A percentile compares a stretch with the other conserved stretches of the same genome.
These are phyloP conservation scores for Hirundichthys speculiger DNA, from an alignment of 2,113 vertebrate genomes.

Conservation along the genomic window DNA sequence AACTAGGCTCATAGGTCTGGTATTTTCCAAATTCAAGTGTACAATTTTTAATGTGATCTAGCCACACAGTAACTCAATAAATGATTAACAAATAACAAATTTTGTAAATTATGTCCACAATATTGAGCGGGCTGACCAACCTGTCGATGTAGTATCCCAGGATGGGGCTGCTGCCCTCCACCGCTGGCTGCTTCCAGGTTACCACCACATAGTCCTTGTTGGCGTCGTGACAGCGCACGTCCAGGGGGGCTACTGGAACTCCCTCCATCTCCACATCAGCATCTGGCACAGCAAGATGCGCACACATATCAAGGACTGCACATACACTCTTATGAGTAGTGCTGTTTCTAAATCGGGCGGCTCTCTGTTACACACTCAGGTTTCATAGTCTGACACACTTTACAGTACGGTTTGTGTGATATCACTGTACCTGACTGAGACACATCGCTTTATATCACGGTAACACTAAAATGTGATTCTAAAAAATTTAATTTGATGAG, in stretches of 20 bases:
- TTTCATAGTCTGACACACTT: conserved; percentile 45
- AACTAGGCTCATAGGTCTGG: no score
- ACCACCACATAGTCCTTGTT: conserved; percentile 98
- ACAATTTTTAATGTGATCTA: no score
- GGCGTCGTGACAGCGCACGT: conserved; percentile 91
- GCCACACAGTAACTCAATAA: neutral
- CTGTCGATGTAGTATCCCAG: conserved; percentile 96
- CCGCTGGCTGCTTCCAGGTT: conserved; percentile 96
- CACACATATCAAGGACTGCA: conserved; percentile 24
- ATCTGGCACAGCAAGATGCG: conserved; percentile 77
- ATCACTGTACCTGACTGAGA: conserved; percentile 3
- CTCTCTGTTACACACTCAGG: conserved; percentile 41
- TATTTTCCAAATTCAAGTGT: no score
- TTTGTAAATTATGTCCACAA: neutral
- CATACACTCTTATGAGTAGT: conserved; percentile 10
- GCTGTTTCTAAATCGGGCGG: conserved; percentile 59
- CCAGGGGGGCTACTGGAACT: conserved; percentile 92
- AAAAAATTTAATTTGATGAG: neutral
- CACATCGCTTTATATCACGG: neutral
- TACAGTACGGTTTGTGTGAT: no score
- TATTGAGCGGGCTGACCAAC: conserved; percentile 64
- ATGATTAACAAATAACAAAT: neutral
- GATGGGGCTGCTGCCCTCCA: conserved; percentile 92
- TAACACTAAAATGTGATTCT: conserved; percentile 1
- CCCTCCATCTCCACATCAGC: conserved; percentile 90